These are phyloP conservation scores for Psephotus haematonotus DNA, from an alignment of 2,113 vertebrate genomes.

Conservation along the genomic window DNA sequence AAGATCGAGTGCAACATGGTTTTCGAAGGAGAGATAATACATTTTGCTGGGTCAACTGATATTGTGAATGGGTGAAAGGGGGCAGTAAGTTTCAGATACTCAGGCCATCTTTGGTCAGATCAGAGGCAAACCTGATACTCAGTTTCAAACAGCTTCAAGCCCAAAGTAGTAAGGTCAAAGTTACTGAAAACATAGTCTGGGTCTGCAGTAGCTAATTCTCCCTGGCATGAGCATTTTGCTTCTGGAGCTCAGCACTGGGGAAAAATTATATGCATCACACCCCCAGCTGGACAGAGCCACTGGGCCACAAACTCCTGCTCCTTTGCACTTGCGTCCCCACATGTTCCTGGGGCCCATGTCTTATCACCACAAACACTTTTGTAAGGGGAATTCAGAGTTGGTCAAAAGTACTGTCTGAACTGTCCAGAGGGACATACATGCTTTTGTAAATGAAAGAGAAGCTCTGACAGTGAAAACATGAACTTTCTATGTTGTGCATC, in stretches of 20 bases:
- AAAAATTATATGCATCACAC: not conserved
- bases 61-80: fast-evolving
- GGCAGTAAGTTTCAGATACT: not conserved
- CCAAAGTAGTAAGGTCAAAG: not conserved
- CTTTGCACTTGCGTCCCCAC: not conserved
- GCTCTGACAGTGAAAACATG: not conserved
- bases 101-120: not conserved
- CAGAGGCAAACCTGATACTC: not conserved
- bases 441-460: not conserved
- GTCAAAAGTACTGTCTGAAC: not conserved
- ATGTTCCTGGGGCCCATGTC: not conserved
- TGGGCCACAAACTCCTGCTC: not conserved
- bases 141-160: not conserved
- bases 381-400: not conserved
- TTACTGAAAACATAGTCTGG: not conserved
- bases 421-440: not conserved
- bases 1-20: not conserved
- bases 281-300: not conserved
- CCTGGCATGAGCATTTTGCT: not conserved
- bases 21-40: not conserved
- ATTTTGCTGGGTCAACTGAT: not conserved
- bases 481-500: not conserved
- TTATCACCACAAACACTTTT: not conserved
- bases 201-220: not conserved
- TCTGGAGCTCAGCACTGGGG: not conserved